Base-by-base conservation (phyloP, 2,888 invertebrate genomes). In the Zeuzera pyrina region DNA sequence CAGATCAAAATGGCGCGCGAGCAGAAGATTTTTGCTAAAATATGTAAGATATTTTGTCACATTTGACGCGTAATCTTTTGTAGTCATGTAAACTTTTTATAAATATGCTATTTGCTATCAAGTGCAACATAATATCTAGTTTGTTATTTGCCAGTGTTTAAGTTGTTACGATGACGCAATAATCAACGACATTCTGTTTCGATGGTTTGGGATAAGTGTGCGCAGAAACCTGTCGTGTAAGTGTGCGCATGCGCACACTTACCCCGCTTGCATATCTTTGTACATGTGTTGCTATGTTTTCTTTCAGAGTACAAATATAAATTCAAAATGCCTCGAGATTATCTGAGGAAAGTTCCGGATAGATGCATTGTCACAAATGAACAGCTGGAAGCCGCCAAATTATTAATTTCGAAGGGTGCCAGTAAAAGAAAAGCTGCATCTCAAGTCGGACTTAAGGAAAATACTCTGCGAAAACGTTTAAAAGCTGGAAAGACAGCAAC, bases 391-490 rank as follows among this genome's bases (percentile, higher is more conserved):
- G 36, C 36, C 10, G 39, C 39, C 29, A 39, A 25, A 29, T 4
- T 28, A 29, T 37, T 42, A 34, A 42, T 39, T 39, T 30, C 33
- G 24, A 32, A 42, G 32, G 39, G 42, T 33, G 15, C 36, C 15
- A 41, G 38, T 28, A 41, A 41, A 33, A 29, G 30, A 21, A 22
- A 30, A 30, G 19, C 6, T 24, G 24, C 28, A 27, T 31, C 31
- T 15, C 31, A 33, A 32, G 35, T 36, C 33, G 36, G 33, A 34
- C 24, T 35, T 7, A 37, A 37, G 21, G 39, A 41, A 29, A 39
- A 38, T 31, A 39, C 36, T 42, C 34, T 44, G 6, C 35, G 43
- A 31, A 43, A 43, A 39, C 34, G 39, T 22, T 37, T 44, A 26
- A 43, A 43, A 39, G 33, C 14, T 35, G 36, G 33, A 15, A 38